phyloP scores from a whole-genome alignment of 2,888 invertebrate genomes.

The Podabrus alpinus region DNA sequence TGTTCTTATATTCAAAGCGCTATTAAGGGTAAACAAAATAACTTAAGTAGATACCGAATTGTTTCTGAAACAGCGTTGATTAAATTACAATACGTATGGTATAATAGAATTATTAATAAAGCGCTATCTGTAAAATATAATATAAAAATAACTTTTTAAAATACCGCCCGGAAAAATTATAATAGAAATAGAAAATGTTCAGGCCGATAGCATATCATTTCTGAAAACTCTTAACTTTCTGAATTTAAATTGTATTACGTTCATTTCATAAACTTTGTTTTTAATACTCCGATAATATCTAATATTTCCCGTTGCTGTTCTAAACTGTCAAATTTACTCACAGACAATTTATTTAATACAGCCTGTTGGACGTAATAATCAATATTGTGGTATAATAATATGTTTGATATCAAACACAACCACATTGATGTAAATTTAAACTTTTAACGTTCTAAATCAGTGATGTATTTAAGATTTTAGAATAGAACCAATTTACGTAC shows the following conservation, averaged over 20 bases:
- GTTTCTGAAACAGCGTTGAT: neutral
- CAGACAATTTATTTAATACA: constrained; percentile 1
- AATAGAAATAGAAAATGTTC: neutral
- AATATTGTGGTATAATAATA: neutral
- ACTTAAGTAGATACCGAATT: neutral
- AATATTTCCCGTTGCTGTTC: neutral
- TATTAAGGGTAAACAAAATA: neutral
- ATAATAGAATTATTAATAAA: neutral
- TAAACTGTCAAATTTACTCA: neutral
- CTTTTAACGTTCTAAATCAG: neutral
- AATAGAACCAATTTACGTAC: neutral
- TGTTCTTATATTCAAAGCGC: neutral
- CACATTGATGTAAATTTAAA: neutral
- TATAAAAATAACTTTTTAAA: neutral
- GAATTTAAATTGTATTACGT: neutral
- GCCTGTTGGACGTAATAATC: neutral
- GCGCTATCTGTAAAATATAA: neutral
- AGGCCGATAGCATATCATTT: neutral
- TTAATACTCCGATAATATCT: neutral
- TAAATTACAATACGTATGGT: neutral
- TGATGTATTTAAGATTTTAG: no score
- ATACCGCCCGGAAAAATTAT: neutral
- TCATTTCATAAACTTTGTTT: neutral
- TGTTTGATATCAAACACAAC: neutral
- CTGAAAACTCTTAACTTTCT: neutral